A percentile compares a stretch with the other conserved stretches of the same genome.
These are phyloP conservation scores for Argyrosomus japonicus DNA, from an alignment of 2,113 vertebrate species.

Conservation along the genomic window DNA sequence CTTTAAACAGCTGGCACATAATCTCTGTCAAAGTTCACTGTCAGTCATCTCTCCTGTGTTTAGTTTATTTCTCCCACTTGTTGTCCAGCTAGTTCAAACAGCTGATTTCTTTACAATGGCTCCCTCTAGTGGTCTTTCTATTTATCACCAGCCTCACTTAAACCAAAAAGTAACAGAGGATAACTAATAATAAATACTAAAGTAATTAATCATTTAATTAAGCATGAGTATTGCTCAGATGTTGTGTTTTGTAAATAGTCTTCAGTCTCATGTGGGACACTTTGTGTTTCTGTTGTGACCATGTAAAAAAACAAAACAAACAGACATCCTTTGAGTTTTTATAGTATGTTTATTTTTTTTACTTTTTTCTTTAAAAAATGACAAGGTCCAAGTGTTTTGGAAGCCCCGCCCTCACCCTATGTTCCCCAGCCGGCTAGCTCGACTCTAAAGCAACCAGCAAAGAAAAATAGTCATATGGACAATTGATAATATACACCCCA, in stretches of 20 bases:
- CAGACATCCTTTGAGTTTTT: conserved; percentile 53
- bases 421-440: conserved; percentile 72
- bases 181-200: not conserved
- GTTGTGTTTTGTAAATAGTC: not conserved
- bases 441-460: conserved; percentile 79
- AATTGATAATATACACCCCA: conserved; percentile 84
- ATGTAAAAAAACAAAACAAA: conserved; percentile 5
- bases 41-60: too few species aligned
- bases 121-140: conserved; percentile 61
- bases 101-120: conserved; percentile 24
- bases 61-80: not conserved
- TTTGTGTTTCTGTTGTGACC: not conserved
- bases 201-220: not conserved
- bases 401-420: conserved; percentile 70
- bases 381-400: conserved; percentile 79
- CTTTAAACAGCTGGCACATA: too few species aligned
- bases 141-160: not conserved
- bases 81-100: not conserved
- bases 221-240: not conserved
- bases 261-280: not conserved
- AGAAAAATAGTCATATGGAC: conserved; percentile 82
- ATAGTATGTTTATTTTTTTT: conserved; percentile 74
- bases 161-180: not conserved
- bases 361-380: conserved; percentile 72
- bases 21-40: too few species aligned